These are phyloP conservation scores for Drosophila ustulata DNA, from an alignment of 2,888 invertebrate genomes.

Conservation along the genomic window DNA sequence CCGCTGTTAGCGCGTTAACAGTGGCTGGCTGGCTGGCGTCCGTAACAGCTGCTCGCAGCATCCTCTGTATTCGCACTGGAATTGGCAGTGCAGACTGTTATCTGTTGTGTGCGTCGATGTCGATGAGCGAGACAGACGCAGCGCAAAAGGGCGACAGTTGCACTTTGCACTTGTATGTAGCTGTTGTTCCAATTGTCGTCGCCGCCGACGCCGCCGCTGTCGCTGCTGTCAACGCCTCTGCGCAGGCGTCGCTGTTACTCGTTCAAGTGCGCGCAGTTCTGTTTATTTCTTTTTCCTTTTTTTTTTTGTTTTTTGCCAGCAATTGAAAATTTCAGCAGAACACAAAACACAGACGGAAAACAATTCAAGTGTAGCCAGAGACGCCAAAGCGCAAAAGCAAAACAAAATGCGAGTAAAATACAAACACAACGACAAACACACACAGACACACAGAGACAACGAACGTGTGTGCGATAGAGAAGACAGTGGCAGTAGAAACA, in stretches of 20 bases:
- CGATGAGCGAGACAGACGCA: background rate
- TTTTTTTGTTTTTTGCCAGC: slow-evolving; percentile 26
- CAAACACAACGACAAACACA: background rate
- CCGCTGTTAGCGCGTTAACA: slow-evolving; percentile 30
- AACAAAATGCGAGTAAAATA: slow-evolving; percentile 24
- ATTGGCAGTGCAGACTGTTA: slow-evolving; percentile 9
- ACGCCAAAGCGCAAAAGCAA: slow-evolving; percentile 33
- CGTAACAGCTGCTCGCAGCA: slow-evolving; percentile 25
- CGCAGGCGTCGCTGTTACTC: slow-evolving; percentile 42
- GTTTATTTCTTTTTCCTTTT: slow-evolving; percentile 28
- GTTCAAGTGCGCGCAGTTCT: slow-evolving; percentile 23
- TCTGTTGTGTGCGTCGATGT: slow-evolving; percentile 1
- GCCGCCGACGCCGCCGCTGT: slow-evolving; percentile 4
- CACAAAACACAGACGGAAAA: slow-evolving; percentile 36
- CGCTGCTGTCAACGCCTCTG: slow-evolving; percentile 41
- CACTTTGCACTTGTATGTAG: slow-evolving; percentile 43
- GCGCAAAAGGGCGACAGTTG: slow-evolving; percentile 11
- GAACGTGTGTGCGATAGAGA: slow-evolving; percentile 15
- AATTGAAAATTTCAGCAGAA: slow-evolving; percentile 53
- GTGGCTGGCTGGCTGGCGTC: background rate
- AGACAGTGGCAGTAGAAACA: slow-evolving; percentile 16
- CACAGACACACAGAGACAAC: background rate
- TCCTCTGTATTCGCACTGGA: slow-evolving; percentile 2
- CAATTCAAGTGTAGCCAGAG: slow-evolving; percentile 64
- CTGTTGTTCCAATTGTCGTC: background rate